A percentile compares a stretch with the other conserved stretches of the same genome.
These are phyloP conservation scores for Antedon mediterranea DNA, from an alignment of 53 echinoderm and acorn worm genomes.

Conservation along the genomic window DNA sequence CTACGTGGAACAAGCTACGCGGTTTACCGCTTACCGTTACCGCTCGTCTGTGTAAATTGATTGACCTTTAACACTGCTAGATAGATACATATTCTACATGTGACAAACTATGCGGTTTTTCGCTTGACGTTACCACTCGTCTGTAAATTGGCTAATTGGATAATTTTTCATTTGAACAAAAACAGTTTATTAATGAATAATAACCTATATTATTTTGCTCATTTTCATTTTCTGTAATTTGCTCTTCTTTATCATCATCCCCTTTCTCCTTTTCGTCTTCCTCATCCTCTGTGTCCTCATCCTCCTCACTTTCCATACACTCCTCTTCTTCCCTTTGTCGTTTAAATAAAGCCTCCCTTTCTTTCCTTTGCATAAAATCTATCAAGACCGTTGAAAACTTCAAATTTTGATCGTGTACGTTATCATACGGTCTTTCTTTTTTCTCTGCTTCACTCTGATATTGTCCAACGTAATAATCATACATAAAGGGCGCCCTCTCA, in stretches of 20 bases:
- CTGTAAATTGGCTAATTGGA: no score
- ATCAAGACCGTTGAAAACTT: constrained; percentile 66
- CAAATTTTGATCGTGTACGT: constrained; percentile 47
- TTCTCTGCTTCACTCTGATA: constrained; percentile 66
- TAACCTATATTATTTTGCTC: no score
- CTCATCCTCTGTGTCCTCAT: constrained; percentile 29
- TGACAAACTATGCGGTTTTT: no score
- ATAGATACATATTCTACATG: no score
- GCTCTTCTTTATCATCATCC: neutral
- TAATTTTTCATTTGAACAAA: no score
- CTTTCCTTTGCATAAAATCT: constrained; percentile 68
- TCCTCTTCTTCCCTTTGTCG: constrained; percentile 68
- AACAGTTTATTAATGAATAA: constrained; percentile 3
- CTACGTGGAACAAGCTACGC: no score
- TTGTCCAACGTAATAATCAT: constrained; percentile 77
- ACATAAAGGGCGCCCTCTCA: constrained; percentile 77
- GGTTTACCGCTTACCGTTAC: no score
- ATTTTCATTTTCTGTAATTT: no score
- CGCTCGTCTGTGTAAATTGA: no score
- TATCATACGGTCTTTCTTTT: constrained; percentile 19
- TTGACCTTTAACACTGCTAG: no score
- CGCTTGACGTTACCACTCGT: no score
- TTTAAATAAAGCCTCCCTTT: constrained; percentile 37
- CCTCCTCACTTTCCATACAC: constrained; percentile 69
- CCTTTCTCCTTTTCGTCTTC: neutral